Evolutionary conservation across 2,113 vertebrate species (phyloP).

Genomic region (Heterotilapia buettikoferi): DNA sequence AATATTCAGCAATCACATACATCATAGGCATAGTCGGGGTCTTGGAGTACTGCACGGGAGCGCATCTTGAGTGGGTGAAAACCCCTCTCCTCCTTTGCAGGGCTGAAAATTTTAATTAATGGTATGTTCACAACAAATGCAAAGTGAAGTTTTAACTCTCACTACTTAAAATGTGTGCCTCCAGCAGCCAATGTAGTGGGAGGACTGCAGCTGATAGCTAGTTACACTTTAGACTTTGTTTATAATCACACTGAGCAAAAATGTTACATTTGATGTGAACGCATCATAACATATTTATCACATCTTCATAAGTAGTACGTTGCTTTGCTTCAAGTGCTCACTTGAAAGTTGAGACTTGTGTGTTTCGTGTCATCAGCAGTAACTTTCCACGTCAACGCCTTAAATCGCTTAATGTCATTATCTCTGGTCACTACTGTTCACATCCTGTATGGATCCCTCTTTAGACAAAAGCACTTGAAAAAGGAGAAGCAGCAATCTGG

Average conservation of each 20-base stretch:
- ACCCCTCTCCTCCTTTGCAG: not conserved
- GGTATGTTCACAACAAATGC: not conserved
- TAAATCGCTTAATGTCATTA: not conserved
- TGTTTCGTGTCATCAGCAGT: not conserved
- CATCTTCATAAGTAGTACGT: not conserved
- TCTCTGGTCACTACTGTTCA: not conserved
- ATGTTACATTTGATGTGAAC: not conserved
- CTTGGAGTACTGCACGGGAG: not conserved
- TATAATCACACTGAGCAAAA: not conserved
- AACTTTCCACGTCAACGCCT: not conserved
- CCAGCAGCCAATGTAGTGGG: not conserved
- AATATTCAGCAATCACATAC: not conserved
- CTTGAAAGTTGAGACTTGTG: not conserved
- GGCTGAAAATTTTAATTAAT: not conserved
- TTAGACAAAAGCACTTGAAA: not conserved
- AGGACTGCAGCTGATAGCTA: not conserved
- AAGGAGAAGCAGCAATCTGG: not conserved
- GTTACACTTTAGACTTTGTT: not conserved
- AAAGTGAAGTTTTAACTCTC: not conserved
- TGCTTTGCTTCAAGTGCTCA: not conserved
- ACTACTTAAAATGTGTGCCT: not conserved
- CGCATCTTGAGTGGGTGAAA: not conserved
- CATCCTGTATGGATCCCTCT: not conserved
- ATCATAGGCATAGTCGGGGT: not conserved
- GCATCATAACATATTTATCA: not conserved